Conservation (phyloP, 2,113 vertebrate species). For the Phaethon lepturus region DNA sequence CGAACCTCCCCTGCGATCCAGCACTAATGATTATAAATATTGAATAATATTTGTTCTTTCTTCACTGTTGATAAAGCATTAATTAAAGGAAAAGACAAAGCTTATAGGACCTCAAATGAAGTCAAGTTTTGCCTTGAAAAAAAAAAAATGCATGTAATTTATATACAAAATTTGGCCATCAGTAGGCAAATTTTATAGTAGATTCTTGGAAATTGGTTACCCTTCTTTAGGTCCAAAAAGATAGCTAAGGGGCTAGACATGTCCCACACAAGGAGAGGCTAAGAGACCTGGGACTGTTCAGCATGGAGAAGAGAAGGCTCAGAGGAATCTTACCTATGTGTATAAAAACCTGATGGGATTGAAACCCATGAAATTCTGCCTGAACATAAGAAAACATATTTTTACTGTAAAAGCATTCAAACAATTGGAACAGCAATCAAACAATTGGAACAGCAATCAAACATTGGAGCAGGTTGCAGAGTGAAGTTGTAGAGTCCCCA, state of each 20-base stretch:
- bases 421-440: too few species aligned
- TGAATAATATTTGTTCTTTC: neutral
- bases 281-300: neutral
- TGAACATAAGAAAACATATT: neutral
- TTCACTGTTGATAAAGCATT: neutral
- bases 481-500: neutral
- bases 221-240: neutral
- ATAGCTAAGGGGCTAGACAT: neutral
- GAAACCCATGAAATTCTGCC: neutral
- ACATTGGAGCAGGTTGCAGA: neutral
- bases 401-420: neutral
- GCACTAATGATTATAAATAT: neutral
- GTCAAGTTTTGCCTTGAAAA: neutral
- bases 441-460: too few species aligned
- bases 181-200: neutral
- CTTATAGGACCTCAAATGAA: neutral
- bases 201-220: neutral
- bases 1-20: neutral
- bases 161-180: neutral
- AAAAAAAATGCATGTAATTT: neutral
- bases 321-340: neutral
- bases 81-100: neutral
- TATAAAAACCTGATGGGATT: neutral
- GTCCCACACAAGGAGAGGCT: neutral
- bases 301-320: neutral